Evolutionary conservation across 1,140 invertebrate species (phyloP).

Genomic region (Hylyphantes graminicola): DNA sequence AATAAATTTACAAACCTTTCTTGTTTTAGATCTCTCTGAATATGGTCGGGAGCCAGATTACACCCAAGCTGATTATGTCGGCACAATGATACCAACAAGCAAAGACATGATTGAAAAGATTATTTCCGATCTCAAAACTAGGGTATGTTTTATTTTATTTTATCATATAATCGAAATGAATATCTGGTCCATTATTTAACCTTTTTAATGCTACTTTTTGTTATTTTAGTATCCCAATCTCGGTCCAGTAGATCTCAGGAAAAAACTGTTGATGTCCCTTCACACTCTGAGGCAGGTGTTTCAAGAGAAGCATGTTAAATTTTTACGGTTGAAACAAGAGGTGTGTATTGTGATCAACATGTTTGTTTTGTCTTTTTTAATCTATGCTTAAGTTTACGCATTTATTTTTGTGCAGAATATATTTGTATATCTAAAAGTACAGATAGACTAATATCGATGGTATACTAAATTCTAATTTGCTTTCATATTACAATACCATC

Average conservation of each 20-base stretch:
- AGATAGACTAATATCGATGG: too few species aligned
- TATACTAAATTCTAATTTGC: too few species aligned
- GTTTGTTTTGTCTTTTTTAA: not conserved
- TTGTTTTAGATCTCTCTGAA: not conserved
- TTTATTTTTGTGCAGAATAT: too few species aligned
- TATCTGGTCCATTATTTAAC: too few species aligned
- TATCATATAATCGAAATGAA: too few species aligned
- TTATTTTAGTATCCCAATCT: not conserved
- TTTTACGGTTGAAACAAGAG: slow-evolving; percentile 39
- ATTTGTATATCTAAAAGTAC: too few species aligned
- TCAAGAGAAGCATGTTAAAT: slow-evolving; percentile 29
- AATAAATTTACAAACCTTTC: not conserved
- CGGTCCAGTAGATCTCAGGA: not conserved
- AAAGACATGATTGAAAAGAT: slow-evolving; percentile 16
- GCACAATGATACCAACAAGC: not conserved
- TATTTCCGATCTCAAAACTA: not conserved
- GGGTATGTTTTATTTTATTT: not conserved
- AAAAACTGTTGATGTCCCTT: not conserved
- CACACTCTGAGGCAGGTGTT: not conserved
- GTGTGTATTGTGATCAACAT: not conserved
- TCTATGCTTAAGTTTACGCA: too few species aligned
- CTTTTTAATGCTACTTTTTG: not conserved
- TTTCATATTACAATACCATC: too few species aligned
- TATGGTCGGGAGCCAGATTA: slow-evolving; percentile 31
- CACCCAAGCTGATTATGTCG: slow-evolving; percentile 25